Conservation (phyloP, 1,140 invertebrate genomes). For the Cydia pomonella region DNA sequence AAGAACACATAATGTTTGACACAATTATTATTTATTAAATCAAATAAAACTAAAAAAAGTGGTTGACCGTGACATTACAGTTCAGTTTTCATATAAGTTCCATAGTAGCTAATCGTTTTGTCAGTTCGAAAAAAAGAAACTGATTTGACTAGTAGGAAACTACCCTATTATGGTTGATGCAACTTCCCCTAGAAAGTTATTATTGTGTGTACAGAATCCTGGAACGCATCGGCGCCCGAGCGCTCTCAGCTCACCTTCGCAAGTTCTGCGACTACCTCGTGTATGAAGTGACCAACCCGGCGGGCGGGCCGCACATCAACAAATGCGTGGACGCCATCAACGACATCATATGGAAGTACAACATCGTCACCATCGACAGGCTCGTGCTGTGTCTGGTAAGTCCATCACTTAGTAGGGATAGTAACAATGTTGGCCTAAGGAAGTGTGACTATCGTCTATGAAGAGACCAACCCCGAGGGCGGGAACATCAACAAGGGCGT, state of each 20-base stretch:
- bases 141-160: too few relatives aligned
- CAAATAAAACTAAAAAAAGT: too few relatives aligned
- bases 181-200: background rate
- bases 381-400: slow-evolving; percentile 93
- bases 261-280: slow-evolving; percentile 98
- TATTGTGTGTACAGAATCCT: slow-evolving; percentile 86
- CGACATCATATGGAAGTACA: slow-evolving; percentile 98
- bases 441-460: too few relatives aligned
- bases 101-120: too few relatives aligned
- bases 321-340: slow-evolving; percentile 97
- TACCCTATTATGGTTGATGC: too few relatives aligned
- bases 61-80: too few relatives aligned
- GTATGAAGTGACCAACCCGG: slow-evolving; percentile 93
- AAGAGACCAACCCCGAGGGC: slow-evolving; percentile 85
- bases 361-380: slow-evolving; percentile 96
- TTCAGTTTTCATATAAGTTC: too few relatives aligned
- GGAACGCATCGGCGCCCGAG: slow-evolving; percentile 95
- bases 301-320: slow-evolving; percentile 90
- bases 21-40: too few relatives aligned
- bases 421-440: background rate
- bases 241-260: slow-evolving; percentile 92
- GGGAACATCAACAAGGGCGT: slow-evolving; percentile 96
- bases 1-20: too few relatives aligned
- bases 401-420: slow-evolving; percentile 38
- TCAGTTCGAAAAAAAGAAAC: too few relatives aligned